A percentile compares a stretch with the other conserved stretches of the same genome.
Evolutionary conservation across 2,888 invertebrate species (phyloP).

Genomic region (Folsomia candida): DNA sequence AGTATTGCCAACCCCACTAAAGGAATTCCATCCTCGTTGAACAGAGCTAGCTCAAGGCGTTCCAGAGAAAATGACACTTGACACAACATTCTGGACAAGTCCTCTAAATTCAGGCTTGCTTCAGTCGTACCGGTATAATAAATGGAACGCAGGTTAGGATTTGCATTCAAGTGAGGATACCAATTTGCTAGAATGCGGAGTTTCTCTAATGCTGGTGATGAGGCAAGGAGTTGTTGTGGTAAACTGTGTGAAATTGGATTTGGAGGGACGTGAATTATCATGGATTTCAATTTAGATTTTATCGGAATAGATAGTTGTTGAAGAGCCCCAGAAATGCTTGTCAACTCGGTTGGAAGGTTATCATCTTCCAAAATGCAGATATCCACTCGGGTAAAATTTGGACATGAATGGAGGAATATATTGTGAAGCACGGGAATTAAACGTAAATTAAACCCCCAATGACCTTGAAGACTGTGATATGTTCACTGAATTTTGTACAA

Average conservation of each 20-base stretch:
- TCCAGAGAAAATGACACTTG: not conserved
- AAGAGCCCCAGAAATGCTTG: not conserved
- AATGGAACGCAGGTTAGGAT: not conserved
- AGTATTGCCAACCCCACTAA: not conserved
- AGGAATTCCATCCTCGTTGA: not conserved
- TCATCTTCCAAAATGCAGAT: not conserved
- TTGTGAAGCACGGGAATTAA: not conserved
- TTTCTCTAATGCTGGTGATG: not conserved
- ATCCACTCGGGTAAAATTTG: not conserved
- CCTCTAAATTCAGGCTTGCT: not conserved
- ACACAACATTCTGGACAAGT: not conserved
- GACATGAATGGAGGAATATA: not conserved
- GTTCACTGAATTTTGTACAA: not conserved
- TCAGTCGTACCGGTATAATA: not conserved
- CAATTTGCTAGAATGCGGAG: not conserved
- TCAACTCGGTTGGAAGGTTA: not conserved
- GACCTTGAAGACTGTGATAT: not conserved
- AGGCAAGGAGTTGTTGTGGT: not conserved
- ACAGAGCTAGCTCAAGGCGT: not conserved
- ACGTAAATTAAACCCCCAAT: not conserved
- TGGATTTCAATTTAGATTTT: not conserved
- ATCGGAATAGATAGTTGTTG: not conserved
- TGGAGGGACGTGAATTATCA: not conserved
- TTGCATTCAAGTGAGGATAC: not conserved
- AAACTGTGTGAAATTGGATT: no score